Percentiles rank a stretch among this genome's conserved stretches.
Conservation (phyloP, 2,113 vertebrate genomes). For the Rhombomys opimus region DNA sequence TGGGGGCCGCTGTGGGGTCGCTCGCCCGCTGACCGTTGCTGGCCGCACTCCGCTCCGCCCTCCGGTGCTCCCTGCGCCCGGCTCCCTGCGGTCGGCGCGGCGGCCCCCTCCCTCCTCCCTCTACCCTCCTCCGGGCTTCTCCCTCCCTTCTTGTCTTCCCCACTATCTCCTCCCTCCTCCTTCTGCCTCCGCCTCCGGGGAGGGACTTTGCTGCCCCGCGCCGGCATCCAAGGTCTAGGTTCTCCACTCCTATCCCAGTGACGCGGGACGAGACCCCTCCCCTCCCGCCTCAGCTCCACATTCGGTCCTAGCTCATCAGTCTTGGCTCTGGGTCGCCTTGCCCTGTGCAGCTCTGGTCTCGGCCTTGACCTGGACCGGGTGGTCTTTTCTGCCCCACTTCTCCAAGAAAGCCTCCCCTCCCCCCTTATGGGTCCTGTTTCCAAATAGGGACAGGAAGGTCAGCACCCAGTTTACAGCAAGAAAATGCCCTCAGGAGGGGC, state of each 20-base stretch:
- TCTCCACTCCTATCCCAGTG: background rate
- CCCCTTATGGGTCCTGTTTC: background rate
- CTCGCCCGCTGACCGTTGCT: background rate
- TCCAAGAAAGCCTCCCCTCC: background rate
- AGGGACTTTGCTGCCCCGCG: constrained; percentile 76
- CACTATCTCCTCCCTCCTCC: background rate
- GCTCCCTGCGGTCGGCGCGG: constrained; percentile 15
- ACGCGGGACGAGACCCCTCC: background rate
- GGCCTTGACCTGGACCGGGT: background rate
- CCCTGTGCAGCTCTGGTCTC: background rate
- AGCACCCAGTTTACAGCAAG: background rate
- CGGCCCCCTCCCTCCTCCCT: constrained; percentile 61
- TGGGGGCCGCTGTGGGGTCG: constrained; percentile 54
- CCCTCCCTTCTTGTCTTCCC: constrained; percentile 46
- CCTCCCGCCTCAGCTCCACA: background rate
- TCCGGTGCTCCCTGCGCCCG: constrained; percentile 51
- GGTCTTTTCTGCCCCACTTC: background rate
- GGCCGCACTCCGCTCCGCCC: constrained; percentile 69
- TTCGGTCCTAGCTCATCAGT: background rate
- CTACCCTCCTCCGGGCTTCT: background rate
- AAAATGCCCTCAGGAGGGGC: background rate
- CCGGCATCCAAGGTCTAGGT: constrained; percentile 10
- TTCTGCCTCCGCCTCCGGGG: constrained; percentile 62
- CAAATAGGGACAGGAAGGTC: background rate
- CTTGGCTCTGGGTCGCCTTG: background rate